Evolutionary conservation across 2,797 vertebrate species (phyloP).

Genomic region (Fringilla coelebs): DNA sequence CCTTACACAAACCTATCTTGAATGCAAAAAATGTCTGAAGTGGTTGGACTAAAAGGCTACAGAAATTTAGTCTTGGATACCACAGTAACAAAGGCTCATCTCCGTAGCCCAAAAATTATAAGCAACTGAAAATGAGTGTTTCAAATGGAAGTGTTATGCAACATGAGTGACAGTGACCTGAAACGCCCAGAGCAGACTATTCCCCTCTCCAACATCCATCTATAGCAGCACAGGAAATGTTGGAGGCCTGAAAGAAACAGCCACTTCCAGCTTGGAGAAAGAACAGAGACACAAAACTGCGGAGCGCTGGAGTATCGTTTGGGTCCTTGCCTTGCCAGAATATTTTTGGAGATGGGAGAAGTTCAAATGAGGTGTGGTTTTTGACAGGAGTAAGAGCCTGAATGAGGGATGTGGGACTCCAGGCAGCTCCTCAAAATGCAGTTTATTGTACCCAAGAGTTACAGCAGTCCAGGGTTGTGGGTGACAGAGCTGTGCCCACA

Average conservation of each 20-base stretch:
- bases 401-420: too few species aligned
- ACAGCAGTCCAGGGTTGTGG: too few species aligned
- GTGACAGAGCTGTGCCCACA: too few species aligned
- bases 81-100: background rate
- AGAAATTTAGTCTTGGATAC: background rate
- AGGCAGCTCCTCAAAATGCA: too few species aligned
- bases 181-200: background rate
- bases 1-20: background rate
- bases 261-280: background rate
- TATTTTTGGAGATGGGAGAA: background rate
- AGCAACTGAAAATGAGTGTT: constrained; percentile 8
- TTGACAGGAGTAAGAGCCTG: background rate
- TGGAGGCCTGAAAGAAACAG: background rate
- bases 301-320: background rate
- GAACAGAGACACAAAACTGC: background rate
- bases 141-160: constrained; percentile 29
- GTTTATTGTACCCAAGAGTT: too few species aligned
- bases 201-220: background rate
- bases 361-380: background rate
- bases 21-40: background rate
- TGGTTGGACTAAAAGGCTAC: background rate
- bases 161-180: constrained; percentile 25
- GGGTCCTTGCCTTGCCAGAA: background rate
- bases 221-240: background rate
- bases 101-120: constrained; percentile 14